These are phyloP conservation scores for Agriopis leucophaearia DNA, from an alignment of 2,888 invertebrate genomes.

Conservation along the genomic window DNA sequence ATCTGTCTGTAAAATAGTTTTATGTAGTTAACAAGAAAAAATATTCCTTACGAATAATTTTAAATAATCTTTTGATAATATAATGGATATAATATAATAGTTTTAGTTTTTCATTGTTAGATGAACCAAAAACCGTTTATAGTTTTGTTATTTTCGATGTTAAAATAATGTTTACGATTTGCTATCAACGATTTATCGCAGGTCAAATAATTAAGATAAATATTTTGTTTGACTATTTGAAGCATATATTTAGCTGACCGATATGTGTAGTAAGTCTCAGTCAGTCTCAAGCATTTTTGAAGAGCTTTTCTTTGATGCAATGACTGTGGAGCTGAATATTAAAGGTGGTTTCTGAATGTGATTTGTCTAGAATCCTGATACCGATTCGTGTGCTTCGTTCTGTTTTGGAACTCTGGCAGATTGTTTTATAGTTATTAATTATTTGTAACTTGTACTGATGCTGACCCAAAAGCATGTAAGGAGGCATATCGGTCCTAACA, in stretches of 20 bases:
- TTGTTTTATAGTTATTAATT: neutral
- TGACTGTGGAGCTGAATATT: neutral
- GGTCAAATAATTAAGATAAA: conserved; percentile 5
- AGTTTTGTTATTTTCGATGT: no score
- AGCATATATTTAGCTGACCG: neutral
- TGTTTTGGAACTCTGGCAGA: neutral
- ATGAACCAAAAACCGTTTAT: no score
- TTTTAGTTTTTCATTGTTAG: no score
- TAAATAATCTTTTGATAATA: no score
- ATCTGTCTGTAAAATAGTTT: no score
- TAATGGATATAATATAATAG: no score
- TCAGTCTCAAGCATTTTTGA: neutral
- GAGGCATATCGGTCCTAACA: no score
- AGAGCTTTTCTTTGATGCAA: neutral
- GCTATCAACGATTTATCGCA: neutral
- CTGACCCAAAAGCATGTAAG: no score
- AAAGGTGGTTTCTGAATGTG: neutral
- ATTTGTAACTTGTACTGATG: no score
- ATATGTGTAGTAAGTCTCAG: neutral
- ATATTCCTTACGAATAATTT: no score
- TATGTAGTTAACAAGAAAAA: no score
- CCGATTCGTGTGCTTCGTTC: neutral
- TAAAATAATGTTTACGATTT: no score
- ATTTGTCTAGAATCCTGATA: neutral
- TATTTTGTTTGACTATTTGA: neutral